phyloP scores from a whole-genome alignment of 2,797 vertebrate species.

The Takifugu rubripes region DNA sequence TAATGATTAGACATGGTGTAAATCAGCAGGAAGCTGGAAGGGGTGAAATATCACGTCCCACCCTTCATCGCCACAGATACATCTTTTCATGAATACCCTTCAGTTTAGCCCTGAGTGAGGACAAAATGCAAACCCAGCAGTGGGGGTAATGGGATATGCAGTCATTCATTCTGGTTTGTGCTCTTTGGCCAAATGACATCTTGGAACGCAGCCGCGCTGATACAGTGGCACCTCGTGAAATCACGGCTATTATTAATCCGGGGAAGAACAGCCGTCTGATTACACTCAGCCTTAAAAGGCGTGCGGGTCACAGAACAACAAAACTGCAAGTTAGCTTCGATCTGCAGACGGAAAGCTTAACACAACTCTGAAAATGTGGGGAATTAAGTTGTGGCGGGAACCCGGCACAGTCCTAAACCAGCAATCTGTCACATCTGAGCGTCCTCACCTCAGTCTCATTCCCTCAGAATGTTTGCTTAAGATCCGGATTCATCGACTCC shows the following conservation, averaged over 20 bases:
- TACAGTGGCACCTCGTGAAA: constrained; percentile 66
- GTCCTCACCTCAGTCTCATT: constrained; percentile 11
- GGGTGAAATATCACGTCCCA: constrained; percentile 33
- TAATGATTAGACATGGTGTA: constrained; percentile 30
- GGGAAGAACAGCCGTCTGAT: constrained; percentile 62
- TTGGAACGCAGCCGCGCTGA: constrained; percentile 56
- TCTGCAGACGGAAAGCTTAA: constrained; percentile 37
- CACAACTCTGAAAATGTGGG: constrained; percentile 29
- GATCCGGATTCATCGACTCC: constrained; percentile 7
- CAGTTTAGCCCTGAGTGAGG: constrained; percentile 50
- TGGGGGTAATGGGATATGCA: constrained; percentile 70
- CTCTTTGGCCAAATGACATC: constrained; percentile 68
- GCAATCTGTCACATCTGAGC: constrained; percentile 31
- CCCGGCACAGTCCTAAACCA: constrained; percentile 33
- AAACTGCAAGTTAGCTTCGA: constrained; percentile 23
- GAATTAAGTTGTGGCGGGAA: constrained; percentile 40
- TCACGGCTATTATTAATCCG: constrained; percentile 64
- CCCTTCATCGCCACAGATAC: constrained; percentile 36
- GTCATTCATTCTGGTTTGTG: constrained; percentile 73
- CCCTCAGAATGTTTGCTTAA: constrained; percentile 4
- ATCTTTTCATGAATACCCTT: constrained; percentile 45
- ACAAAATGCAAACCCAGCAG: constrained; percentile 70
- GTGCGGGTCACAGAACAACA: constrained; percentile 36
- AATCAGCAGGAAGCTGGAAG: constrained; percentile 38
- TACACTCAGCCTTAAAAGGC: constrained; percentile 53